These are phyloP conservation scores for Polyploca ridens DNA, from an alignment of 2,888 invertebrate species.

Conservation along the genomic window DNA sequence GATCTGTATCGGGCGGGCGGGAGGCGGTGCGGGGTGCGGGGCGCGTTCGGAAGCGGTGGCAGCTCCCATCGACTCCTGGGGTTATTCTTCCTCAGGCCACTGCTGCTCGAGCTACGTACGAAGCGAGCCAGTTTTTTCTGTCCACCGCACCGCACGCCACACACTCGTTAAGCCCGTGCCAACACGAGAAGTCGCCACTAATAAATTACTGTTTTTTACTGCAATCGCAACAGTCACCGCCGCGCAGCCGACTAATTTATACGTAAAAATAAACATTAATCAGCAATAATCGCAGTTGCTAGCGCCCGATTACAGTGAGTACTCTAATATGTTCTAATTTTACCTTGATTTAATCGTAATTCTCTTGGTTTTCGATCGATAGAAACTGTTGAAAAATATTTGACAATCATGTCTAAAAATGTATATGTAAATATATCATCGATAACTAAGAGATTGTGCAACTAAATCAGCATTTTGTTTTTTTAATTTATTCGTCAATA, in stretches of 20 bases:
- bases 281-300: constrained; percentile 76
- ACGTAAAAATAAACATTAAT: constrained; percentile 82
- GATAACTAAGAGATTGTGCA: constrained; percentile 36
- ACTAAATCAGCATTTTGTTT: constrained; percentile 14
- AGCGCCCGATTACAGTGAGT: constrained; percentile 81
- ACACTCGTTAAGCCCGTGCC: constrained; percentile 86
- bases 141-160: constrained; percentile 85
- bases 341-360: constrained; percentile 61
- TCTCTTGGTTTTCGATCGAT: constrained; percentile 52
- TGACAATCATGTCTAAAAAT: constrained; percentile 9
- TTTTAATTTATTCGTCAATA: constrained; percentile 12
- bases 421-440: constrained; percentile 11
- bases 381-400: constrained; percentile 15
- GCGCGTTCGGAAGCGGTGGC: constrained; percentile 83
- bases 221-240: constrained; percentile 82
- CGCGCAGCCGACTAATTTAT: constrained; percentile 81
- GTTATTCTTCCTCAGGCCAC: constrained; percentile 86
- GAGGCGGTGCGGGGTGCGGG: constrained; percentile 74
- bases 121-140: constrained; percentile 86
- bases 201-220: constrained; percentile 85
- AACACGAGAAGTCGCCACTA: constrained; percentile 87
- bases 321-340: constrained; percentile 64
- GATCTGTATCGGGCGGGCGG: constrained; percentile 82
- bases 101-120: constrained; percentile 83
- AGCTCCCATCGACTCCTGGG: constrained; percentile 85